Percentiles rank a stretch among this genome's conserved stretches.
These are phyloP conservation scores for Heliornis fulica DNA, from an alignment of 2,113 vertebrate genomes.

Conservation along the genomic window DNA sequence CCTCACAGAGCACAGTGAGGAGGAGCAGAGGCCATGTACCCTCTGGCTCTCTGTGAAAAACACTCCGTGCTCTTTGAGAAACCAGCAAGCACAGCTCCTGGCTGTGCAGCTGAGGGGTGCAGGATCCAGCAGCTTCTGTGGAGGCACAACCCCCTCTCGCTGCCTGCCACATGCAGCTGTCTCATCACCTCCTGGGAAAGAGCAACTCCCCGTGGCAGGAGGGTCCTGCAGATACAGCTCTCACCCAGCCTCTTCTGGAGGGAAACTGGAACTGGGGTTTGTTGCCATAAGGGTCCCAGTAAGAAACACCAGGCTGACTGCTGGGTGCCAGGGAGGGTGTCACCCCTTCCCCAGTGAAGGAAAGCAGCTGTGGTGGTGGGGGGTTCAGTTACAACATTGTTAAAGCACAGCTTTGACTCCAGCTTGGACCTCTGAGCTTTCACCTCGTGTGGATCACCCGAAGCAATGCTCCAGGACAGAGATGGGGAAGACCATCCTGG, in stretches of 20 bases:
- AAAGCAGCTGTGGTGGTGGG: not conserved
- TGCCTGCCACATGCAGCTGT: not conserved
- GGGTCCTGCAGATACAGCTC: not conserved
- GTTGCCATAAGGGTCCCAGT: not conserved
- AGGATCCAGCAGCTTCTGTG: not conserved
- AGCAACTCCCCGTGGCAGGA: not conserved
- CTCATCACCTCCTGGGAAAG: not conserved
- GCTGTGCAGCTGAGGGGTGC: rapidly evolving
- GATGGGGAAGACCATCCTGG: not conserved
- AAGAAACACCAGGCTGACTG: not conserved
- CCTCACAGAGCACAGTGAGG: not conserved
- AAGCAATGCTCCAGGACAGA: not conserved
- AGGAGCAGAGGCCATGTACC: rapidly evolving
- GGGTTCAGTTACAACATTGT: not conserved
- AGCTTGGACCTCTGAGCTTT: not conserved
- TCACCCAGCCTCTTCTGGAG: not conserved
- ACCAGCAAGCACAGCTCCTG: not conserved
- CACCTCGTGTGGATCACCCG: not conserved
- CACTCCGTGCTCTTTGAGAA: too few species aligned
- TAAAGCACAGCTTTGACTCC: not conserved
- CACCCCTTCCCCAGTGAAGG: not conserved
- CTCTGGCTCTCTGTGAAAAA: too few species aligned
- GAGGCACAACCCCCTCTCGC: not conserved
- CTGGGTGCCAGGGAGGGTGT: not conserved
- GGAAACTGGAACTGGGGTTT: not conserved